These are phyloP conservation scores for Mustela erminea DNA, from an alignment of 2,797 vertebrate species.

Conservation along the genomic window DNA sequence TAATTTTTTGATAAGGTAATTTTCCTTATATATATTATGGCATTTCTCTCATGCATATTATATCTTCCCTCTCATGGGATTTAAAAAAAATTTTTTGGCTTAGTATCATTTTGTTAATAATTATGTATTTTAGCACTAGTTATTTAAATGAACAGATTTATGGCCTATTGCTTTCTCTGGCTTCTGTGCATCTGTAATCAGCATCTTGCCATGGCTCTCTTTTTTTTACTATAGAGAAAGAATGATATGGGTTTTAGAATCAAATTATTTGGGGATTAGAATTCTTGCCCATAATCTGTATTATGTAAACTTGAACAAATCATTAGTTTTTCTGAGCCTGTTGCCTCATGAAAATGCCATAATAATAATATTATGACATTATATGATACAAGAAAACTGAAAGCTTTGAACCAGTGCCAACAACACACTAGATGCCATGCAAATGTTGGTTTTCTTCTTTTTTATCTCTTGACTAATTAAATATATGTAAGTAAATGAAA, in stretches of 20 bases:
- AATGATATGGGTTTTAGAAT: background rate
- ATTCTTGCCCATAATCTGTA: background rate
- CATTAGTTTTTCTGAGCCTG: background rate
- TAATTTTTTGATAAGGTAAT: background rate
- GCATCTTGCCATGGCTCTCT: background rate
- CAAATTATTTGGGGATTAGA: background rate
- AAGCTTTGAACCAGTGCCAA: background rate
- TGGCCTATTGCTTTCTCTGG: background rate
- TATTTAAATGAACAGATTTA: background rate
- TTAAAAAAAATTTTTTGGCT: background rate
- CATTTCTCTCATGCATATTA: background rate
- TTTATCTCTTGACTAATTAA: too few relatives aligned
- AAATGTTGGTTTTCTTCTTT: background rate
- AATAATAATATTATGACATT: background rate
- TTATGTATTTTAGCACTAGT: background rate
- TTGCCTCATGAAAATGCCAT: background rate
- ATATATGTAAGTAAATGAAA: too few relatives aligned
- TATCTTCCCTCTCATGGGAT: background rate
- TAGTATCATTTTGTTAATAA: background rate
- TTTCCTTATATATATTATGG: background rate
- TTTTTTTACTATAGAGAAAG: background rate
- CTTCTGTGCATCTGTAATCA: background rate
- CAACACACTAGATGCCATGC: background rate
- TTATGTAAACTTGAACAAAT: background rate
- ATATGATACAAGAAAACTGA: background rate